Conservation (phyloP, 2,888 invertebrate genomes). For the Rutpela maculata region DNA sequence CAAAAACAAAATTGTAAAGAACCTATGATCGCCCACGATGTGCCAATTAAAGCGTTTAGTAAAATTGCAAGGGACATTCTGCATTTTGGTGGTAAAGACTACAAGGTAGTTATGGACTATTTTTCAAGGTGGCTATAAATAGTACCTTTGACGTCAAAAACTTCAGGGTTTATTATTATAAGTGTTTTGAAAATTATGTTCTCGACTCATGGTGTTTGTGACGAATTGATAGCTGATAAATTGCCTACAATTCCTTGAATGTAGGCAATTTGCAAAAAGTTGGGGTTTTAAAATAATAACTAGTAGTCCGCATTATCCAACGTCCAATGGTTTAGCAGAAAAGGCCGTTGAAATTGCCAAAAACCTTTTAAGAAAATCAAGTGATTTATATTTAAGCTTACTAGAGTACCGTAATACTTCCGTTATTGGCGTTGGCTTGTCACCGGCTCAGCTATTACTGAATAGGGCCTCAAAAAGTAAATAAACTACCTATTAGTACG, state of each 20-base stretch:
- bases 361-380: slow-evolving; percentile 33
- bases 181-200: neutral
- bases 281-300: slow-evolving; percentile 50
- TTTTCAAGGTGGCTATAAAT: neutral
- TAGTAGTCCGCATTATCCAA: slow-evolving; percentile 53
- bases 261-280: slow-evolving; percentile 49
- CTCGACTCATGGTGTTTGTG: slow-evolving; percentile 46
- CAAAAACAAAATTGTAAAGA: too few relatives aligned
- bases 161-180: neutral
- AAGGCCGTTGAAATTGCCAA: slow-evolving; percentile 38
- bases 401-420: neutral
- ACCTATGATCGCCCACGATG: too few relatives aligned
- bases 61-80: neutral
- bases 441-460: too few relatives aligned
- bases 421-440: too few relatives aligned
- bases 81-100: neutral
- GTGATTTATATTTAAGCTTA: slow-evolving; percentile 24
- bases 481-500: too few relatives aligned
- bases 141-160: neutral
- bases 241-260: slow-evolving; percentile 49
- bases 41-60: neutral
- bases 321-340: slow-evolving; percentile 53
- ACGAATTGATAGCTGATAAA: slow-evolving; percentile 49
- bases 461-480: too few relatives aligned
- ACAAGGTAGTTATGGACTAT: neutral